Percentiles rank a stretch among this genome's conserved stretches.
Conservation (phyloP, 2,113 vertebrate species). For the Rhynchomys soricoides region DNA sequence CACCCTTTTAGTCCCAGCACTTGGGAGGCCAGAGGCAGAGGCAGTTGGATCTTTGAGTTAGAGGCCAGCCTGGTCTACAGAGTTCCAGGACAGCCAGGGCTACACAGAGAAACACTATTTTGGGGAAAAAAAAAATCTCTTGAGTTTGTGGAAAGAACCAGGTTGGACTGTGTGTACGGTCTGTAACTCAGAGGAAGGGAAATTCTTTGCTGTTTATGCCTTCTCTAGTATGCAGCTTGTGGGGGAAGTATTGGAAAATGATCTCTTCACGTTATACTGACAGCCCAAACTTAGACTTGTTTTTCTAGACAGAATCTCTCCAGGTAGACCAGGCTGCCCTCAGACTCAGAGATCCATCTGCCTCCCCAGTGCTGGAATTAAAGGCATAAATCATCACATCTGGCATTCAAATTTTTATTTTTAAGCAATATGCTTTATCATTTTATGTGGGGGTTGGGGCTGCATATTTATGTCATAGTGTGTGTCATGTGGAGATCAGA, state of each 20-base stretch:
- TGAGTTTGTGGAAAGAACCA: slow-evolving; percentile 30
- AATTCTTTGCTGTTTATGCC: slow-evolving; percentile 15
- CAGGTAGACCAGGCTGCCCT: not conserved
- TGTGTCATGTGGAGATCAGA: not conserved
- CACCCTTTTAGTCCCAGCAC: too few relatives aligned
- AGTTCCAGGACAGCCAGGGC: too few relatives aligned
- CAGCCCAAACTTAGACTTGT: not conserved
- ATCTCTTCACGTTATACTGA: not conserved
- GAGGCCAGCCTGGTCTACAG: too few relatives aligned
- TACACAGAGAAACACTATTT: too few relatives aligned
- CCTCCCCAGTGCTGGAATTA: not conserved
- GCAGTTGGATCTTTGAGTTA: too few relatives aligned
- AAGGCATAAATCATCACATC: not conserved
- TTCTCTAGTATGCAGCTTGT: not conserved
- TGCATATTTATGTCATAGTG: not conserved
- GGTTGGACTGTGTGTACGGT: not conserved
- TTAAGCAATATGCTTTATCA: not conserved
- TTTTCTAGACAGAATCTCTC: not conserved
- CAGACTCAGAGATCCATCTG: not conserved
- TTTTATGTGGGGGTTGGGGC: not conserved
- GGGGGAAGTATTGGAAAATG: not conserved
- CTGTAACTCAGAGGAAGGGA: slow-evolving; percentile 2
- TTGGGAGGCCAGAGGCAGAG: too few relatives aligned
- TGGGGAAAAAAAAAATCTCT: not conserved
- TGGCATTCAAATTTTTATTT: not conserved